Percentiles rank a stretch among this genome's conserved stretches.
Conservation (phyloP, 2,888 invertebrate species). For the Elmis aenea region DNA sequence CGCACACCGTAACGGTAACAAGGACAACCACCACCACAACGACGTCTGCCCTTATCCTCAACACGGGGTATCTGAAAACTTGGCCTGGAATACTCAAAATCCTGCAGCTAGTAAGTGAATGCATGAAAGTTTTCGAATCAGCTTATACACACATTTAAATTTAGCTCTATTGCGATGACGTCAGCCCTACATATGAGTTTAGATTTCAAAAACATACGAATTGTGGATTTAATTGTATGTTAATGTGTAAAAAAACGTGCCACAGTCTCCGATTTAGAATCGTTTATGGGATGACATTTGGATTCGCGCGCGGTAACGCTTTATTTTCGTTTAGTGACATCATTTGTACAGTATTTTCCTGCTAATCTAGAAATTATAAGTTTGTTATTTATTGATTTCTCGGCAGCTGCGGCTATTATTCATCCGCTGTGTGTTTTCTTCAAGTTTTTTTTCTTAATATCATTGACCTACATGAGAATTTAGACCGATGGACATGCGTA, state of each 20-base stretch:
- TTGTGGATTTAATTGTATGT: no score
- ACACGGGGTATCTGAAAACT: conserved; percentile 75
- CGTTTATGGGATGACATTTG: no score
- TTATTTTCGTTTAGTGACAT: conserved; percentile 4
- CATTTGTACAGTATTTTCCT: not conserved
- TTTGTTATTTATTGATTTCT: not conserved
- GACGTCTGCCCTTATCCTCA: conserved; percentile 71
- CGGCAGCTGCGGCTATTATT: conserved; percentile 1
- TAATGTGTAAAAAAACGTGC: no score
- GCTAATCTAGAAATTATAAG: not conserved
- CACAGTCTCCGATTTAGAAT: no score
- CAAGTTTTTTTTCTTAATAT: conserved; percentile 2
- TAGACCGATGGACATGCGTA: no score
- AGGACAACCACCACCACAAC: conserved; percentile 74
- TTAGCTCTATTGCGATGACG: conserved; percentile 13
- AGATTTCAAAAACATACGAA: not conserved
- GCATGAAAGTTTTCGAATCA: conserved; percentile 1
- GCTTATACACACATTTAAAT: conserved; percentile 7
- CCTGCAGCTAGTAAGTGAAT: conserved; percentile 66
- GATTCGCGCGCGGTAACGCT: no score
- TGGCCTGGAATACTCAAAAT: conserved; percentile 76
- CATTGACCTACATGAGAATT: conserved; percentile 14
- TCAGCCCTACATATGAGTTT: conserved; percentile 8
- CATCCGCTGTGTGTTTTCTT: no score
- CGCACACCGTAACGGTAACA: conserved; percentile 83